These are phyloP conservation scores for Allobates femoralis DNA, from an alignment of 2,797 vertebrate species.

Conservation along the genomic window DNA sequence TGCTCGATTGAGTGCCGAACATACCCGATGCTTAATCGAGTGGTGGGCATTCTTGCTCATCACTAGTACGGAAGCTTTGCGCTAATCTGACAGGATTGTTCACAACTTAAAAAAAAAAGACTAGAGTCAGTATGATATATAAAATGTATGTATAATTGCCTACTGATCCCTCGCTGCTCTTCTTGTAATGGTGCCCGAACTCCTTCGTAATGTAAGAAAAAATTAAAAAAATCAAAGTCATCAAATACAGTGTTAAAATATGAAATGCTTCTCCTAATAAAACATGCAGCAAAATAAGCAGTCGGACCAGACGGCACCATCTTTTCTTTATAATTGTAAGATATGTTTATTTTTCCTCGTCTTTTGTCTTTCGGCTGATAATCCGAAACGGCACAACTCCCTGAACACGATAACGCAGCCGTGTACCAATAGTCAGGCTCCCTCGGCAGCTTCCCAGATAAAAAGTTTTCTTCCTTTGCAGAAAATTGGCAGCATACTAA, in stretches of 20 bases:
- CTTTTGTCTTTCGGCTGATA: constrained; percentile 23
- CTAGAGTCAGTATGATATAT: no score
- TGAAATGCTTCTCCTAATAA: constrained; percentile 6
- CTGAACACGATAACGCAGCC: background rate
- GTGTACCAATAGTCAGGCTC: constrained; percentile 14
- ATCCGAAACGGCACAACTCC: background rate
- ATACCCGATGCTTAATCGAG: no score
- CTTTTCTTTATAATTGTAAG: background rate
- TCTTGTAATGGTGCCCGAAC: no score
- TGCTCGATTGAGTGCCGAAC: no score
- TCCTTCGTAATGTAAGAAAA: no score
- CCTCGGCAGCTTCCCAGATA: constrained; percentile 12
- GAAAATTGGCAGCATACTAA: constrained; percentile 35
- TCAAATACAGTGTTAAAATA: constrained; percentile 32
- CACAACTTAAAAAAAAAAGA: no score
- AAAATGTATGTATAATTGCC: no score
- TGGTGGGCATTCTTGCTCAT: no score
- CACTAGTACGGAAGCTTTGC: no score
- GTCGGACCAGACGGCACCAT: background rate
- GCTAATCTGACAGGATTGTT: no score
- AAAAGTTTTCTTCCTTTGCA: constrained; percentile 22
- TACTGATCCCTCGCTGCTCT: no score
- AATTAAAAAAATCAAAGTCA: constrained; percentile 30
- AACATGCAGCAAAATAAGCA: constrained; percentile 10
- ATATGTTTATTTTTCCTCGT: constrained; percentile 5